Base-by-base conservation (phyloP, 37 sponge, comb jelly and placozoan genomes). In the Mnemiopsis leidyi region DNA sequence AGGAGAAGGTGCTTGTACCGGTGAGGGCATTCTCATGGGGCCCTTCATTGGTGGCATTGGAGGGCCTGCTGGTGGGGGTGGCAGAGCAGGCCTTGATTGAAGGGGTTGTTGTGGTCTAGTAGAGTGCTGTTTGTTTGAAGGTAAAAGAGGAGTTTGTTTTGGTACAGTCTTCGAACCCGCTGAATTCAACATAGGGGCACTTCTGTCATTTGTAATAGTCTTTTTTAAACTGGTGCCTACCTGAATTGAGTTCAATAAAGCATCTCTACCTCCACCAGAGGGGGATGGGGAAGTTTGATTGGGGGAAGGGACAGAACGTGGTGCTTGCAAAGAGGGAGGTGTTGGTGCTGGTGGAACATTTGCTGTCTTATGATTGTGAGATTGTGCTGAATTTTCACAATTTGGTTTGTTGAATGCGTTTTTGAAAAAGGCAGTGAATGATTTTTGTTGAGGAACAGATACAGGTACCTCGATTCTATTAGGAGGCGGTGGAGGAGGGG, bases 401-500 rank as follows among this genome's bases (percentile, higher is more conserved):
- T 69, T 5, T 3, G 24, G 73, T 28, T 5, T 23, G 28, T 5
- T 23, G 28, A 69, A 69, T 23, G 21, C 2, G 73, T 69, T 21
- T 20, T 69, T 69, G 1, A 69, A 25, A 25, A 69, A 69, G 24
- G 9, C 3, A 23, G 73, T 23, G 28, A 5, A 3, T 23, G 73
- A 25, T 21, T 25, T 69, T 69, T 77, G 33, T 1, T 1, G 79
- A 16, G 79, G 36, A 20, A 34, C 20, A 13, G 32, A 32, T 21
- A 34, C 35, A 34, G 32, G 35, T 77, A 77, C 79, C 79, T 77
- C 32, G 18, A 32, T 36, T 77, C 79, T 77, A 30, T n/a, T n/a
- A n/a, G 73, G 26, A 71, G 73, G 73, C 0, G 79, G 35, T 0
- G 79, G 79, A 3, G 79, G 79, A 18, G 79, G 79, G 18, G 79